Percentiles rank a stretch among this genome's conserved stretches.
These are phyloP conservation scores for Empidonax traillii DNA, from an alignment of 2,113 vertebrate genomes.

Conservation along the genomic window DNA sequence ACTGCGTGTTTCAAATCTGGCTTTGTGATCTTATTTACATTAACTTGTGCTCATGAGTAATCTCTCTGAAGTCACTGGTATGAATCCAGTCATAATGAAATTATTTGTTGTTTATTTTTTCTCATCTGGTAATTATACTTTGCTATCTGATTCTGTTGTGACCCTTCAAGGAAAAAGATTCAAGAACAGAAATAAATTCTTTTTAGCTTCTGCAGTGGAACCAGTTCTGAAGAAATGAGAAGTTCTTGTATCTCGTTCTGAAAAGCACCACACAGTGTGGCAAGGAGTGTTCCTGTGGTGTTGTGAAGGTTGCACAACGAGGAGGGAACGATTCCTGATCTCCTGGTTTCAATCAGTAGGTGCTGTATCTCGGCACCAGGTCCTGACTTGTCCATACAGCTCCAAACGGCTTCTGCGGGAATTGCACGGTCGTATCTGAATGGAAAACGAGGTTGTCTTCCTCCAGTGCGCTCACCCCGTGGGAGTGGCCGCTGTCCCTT, in stretches of 20 bases:
- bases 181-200: background rate
- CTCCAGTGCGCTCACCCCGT: rapidly evolving
- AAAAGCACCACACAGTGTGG: background rate
- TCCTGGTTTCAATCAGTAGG: background rate
- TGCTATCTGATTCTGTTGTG: background rate
- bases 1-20: background rate
- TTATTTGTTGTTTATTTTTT: slow-evolving; percentile 33
- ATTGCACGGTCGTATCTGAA: rapidly evolving
- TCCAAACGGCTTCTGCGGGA: background rate
- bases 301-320: background rate
- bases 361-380: background rate
- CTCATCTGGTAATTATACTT: slow-evolving; percentile 19
- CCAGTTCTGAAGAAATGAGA: background rate
- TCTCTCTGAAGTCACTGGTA: background rate
- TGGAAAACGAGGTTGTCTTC: rapidly evolving
- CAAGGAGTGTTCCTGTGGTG: background rate
- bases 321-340: background rate
- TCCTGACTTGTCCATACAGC: rapidly evolving
- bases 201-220: background rate
- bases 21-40: slow-evolving; percentile 5
- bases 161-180: background rate
- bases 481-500: rapidly evolving
- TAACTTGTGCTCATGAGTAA: background rate
- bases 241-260: background rate
- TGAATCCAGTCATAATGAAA: slow-evolving; percentile 12